Conservation (phyloP, 2,888 invertebrate genomes). For the Anoplius nigerrimus region DNA sequence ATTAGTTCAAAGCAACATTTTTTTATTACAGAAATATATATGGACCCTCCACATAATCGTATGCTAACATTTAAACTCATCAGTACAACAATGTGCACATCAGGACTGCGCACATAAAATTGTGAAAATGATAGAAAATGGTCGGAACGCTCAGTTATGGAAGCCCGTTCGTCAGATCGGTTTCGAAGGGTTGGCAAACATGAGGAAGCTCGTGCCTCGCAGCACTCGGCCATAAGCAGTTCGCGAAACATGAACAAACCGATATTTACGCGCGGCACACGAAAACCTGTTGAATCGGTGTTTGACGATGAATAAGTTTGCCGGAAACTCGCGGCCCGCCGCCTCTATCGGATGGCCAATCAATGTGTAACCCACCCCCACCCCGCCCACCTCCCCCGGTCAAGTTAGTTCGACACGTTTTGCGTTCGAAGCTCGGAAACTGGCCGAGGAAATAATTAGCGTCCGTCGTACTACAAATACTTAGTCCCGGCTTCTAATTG, state of each 20-base stretch:
- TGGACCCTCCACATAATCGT: too few species aligned
- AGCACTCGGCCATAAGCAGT: slow-evolving; percentile 33
- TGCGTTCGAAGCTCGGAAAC: too few species aligned
- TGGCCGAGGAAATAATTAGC: slow-evolving; percentile 38
- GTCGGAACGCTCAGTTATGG: too few species aligned
- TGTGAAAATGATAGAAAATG: too few species aligned
- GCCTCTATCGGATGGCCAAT: slow-evolving; percentile 38
- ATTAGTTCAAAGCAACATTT: too few species aligned
- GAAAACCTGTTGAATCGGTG: slow-evolving; percentile 57
- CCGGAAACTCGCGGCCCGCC: slow-evolving; percentile 51
- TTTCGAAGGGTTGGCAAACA: slow-evolving; percentile 27
- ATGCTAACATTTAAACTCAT: too few species aligned
- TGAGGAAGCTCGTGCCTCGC: neutral
- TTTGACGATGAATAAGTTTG: slow-evolving; percentile 55
- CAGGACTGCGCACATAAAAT: too few species aligned
- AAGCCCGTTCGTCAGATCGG: neutral
- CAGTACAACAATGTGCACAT: too few species aligned
- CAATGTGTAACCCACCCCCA: slow-evolving; percentile 56
- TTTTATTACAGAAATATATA: too few species aligned
- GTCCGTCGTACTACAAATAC: slow-evolving; percentile 37
- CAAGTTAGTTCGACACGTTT: slow-evolving; percentile 49
- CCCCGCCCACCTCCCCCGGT: too few species aligned
- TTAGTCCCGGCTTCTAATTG: too few species aligned
- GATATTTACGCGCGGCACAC: slow-evolving; percentile 51
- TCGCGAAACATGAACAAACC: slow-evolving; percentile 50